Conservation (phyloP, 30 jellyfish, hydroid and myxozoan genomes). For the Clytia hemisphaerica region DNA sequence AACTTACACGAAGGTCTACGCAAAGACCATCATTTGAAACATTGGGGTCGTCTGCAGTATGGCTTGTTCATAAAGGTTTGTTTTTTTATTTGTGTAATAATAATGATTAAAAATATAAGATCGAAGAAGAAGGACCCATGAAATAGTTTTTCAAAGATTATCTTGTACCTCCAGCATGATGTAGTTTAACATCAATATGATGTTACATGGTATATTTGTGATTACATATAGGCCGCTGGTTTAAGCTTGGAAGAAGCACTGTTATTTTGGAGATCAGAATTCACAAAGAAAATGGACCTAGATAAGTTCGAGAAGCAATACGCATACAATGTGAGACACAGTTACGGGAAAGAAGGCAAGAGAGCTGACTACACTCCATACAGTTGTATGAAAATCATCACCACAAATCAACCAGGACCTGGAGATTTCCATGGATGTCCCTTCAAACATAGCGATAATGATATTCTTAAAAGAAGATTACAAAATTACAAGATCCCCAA, state of each 20-base stretch:
- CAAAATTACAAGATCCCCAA: slow-evolving; percentile 72
- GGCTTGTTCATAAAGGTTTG: slow-evolving; percentile 86
- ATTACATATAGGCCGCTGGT: slow-evolving; percentile 72
- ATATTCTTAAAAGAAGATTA: slow-evolving; percentile 41
- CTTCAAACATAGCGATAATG: slow-evolving; percentile 87
- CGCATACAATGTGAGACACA: slow-evolving; percentile 88
- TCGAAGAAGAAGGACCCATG: neutral
- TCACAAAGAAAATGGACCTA: slow-evolving; percentile 86
- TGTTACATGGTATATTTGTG: neutral
- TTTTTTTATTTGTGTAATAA: neutral
- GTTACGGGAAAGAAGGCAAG: slow-evolving; percentile 93
- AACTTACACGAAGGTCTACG: slow-evolving; percentile 78
- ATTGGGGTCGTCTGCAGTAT: slow-evolving; percentile 84
- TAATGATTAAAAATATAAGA: neutral
- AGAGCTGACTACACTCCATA: slow-evolving; percentile 95
- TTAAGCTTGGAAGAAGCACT: slow-evolving; percentile 83
- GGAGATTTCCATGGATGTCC: slow-evolving; percentile 99
- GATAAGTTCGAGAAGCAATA: slow-evolving; percentile 97
- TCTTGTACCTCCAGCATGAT: neutral
- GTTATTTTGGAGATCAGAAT: slow-evolving; percentile 81
- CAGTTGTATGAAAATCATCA: slow-evolving; percentile 90
- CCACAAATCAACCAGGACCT: slow-evolving; percentile 89
- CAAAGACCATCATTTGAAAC: slow-evolving; percentile 73
- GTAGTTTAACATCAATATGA: neutral
- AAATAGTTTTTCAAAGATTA: neutral